Evolutionary conservation across 2,797 vertebrate species (phyloP), one percentile per base, ranked within the genome.

Genomic region (Anolis apletophallus): DNA sequence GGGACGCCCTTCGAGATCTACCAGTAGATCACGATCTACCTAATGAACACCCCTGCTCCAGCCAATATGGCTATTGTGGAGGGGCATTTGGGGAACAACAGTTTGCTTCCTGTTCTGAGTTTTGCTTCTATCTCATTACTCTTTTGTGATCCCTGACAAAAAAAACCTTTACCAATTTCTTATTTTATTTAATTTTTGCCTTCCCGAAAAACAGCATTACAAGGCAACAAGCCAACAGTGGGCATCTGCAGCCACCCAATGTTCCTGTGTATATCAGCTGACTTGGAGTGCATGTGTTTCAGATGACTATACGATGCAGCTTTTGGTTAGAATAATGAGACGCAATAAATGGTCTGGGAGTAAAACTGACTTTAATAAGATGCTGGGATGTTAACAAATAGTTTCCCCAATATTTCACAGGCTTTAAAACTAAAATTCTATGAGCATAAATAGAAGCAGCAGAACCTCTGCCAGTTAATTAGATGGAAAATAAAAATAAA

Each of bases 301-400:
- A 86, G 74, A 87, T n/a, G 46, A 29, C 54, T 82, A 46, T 0
- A 73, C 1, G 59, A 11, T 84, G 0, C 46, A 73, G 67, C 54
- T 61, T 87, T 64, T 79, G 57, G 46, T 8, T 3, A 85, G 2
- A 29, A 72, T 17, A 13, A 7, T 61, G 64, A 88, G 84, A 87
- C 83, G 69, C 3, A 71, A 79, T 76, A 50, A 50, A 10, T 46
- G 16, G 8, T 84, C 88, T 79, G 57, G 46, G 86, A 83, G 4
- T 81, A 77, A 79, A 7, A 86, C 10, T 8, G 71, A 84, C 21
- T 91, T 69, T 75, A 71, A 11, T 55, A 61, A 87, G 34, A 77
- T 89, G 5, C 34, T 81, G 86, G 90, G 54, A 89, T 29, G n/a
- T 72, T 72, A 81, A 29, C 75, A 80, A 92, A 90, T 88, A 54